These are phyloP conservation scores for Danio kyathit DNA, from an alignment of 2,797 vertebrate species.

Conservation along the genomic window DNA sequence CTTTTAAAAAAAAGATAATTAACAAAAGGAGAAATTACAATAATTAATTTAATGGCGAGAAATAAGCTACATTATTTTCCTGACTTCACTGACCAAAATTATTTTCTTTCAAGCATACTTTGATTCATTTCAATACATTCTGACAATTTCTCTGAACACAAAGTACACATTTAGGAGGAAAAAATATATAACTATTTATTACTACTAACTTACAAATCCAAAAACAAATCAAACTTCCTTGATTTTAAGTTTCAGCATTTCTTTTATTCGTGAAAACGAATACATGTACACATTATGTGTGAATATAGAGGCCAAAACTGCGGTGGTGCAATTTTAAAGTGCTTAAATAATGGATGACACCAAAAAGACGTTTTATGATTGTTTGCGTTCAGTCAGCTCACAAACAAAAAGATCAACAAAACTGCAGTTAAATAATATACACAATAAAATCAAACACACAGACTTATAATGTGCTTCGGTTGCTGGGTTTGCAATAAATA, in stretches of 20 bases:
- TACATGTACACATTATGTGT: neutral
- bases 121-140: neutral
- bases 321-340: neutral
- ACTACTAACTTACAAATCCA: neutral
- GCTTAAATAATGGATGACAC: neutral
- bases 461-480: slow-evolving; percentile 13
- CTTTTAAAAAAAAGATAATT: too few species aligned
- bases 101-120: too few species aligned
- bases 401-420: slow-evolving; percentile 2
- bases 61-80: too few species aligned
- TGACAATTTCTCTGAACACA: neutral
- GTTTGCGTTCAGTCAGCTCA: neutral
- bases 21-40: too few species aligned
- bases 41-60: too few species aligned
- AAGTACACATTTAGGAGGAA: neutral
- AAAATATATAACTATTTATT: too few species aligned
- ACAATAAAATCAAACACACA: neutral
- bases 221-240: neutral
- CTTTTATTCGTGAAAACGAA: slow-evolving; percentile 23
- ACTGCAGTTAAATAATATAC: slow-evolving; percentile 22
- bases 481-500: neutral
- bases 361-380: neutral
- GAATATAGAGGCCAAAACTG: neutral
- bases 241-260: neutral
- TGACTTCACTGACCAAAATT: too few species aligned